Percentiles rank a stretch among this genome's conserved stretches.
Evolutionary conservation across 2,113 vertebrate species (phyloP).

Genomic region (Corythoichthys intestinalis): DNA sequence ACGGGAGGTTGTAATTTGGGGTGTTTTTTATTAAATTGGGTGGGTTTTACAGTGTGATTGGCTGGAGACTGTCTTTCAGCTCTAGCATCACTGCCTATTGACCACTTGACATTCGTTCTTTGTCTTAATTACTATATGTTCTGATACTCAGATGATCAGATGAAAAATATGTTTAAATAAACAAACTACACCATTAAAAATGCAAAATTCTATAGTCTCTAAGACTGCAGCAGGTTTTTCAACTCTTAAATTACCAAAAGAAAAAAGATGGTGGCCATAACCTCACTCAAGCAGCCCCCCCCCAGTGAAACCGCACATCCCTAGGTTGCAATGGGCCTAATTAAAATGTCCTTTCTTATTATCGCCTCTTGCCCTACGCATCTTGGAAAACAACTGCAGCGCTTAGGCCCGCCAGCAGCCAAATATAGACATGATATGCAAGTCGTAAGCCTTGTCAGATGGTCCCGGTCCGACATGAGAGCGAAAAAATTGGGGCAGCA

Average conservation of each 20-base stretch:
- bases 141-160: neutral
- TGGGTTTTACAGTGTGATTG: too few relatives aligned
- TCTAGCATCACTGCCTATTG: neutral
- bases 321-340: constrained; percentile 67
- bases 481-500: constrained; percentile 73
- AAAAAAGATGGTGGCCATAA: constrained; percentile 50
- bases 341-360: constrained; percentile 77
- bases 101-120: neutral
- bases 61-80: neutral
- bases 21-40: too few relatives aligned
- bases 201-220: constrained; percentile 12
- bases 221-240: constrained; percentile 50
- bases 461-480: constrained; percentile 70
- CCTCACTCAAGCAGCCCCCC: constrained; percentile 14
- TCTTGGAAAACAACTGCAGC: constrained; percentile 72
- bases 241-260: constrained; percentile 44
- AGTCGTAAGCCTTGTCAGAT: constrained; percentile 75
- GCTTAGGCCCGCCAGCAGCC: constrained; percentile 65
- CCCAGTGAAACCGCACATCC: constrained; percentile 40
- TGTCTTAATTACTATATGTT: neutral
- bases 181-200: neutral
- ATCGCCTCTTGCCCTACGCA: constrained; percentile 66
- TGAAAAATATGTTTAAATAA: neutral
- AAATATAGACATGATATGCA: constrained; percentile 74
- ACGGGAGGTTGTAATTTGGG: too few relatives aligned